phyloP scores from a whole-genome alignment of 1,140 invertebrate genomes.

The Ceratitis capitata region DNA sequence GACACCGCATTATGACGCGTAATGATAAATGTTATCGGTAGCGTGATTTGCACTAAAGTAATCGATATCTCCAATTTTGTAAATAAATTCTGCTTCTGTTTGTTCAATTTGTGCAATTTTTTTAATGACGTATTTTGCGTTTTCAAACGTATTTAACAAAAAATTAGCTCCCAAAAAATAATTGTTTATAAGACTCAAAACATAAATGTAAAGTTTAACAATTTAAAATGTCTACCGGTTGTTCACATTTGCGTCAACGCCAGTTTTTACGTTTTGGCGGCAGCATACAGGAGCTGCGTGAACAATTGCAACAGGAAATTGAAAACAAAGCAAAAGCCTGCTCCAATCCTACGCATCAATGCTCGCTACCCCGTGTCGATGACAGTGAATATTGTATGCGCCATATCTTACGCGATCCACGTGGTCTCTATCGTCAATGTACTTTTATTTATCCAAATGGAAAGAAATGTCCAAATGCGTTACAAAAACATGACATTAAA shows the following conservation, averaged over 20 bases:
- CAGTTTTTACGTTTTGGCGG: conserved; percentile 10
- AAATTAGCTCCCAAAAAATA: not conserved
- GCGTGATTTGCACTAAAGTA: too few species aligned
- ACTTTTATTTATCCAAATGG: conserved; percentile 77
- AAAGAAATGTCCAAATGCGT: conserved; percentile 78
- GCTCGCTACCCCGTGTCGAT: conserved; percentile 71
- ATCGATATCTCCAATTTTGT: too few species aligned
- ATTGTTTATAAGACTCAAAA: not conserved
- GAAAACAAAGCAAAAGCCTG: conserved; percentile 59
- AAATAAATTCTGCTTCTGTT: too few species aligned
- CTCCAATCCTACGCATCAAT: conserved; percentile 68
- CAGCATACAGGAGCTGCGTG: conserved; percentile 58
- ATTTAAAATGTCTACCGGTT: not conserved
- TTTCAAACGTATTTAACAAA: not conserved
- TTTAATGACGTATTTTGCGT: not conserved
- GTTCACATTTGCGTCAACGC: not conserved
- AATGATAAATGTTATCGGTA: too few species aligned
- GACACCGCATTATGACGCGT: too few species aligned
- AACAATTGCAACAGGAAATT: conserved; percentile 59
- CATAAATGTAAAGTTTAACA: too few species aligned
- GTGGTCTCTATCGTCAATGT: conserved; percentile 82
- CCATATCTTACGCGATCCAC: conserved; percentile 84
- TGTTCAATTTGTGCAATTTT: too few species aligned
- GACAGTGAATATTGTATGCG: conserved; percentile 78
- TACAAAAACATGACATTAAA: conserved; percentile 73